Base-by-base conservation (phyloP, 2,888 invertebrate species). In the Chorisops tibialis region DNA sequence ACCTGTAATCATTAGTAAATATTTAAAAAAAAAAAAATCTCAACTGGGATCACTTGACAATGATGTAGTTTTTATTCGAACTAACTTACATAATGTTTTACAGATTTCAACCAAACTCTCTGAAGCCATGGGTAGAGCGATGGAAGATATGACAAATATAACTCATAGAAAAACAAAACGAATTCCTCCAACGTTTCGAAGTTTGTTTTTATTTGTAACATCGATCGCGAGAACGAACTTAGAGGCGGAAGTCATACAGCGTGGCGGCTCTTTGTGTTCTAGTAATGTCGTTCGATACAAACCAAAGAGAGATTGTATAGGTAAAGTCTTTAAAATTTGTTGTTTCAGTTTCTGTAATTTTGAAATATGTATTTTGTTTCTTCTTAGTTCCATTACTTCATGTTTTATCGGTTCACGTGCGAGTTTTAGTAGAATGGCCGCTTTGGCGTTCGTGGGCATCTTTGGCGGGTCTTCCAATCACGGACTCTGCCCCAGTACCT, bases 121-220 rank as follows among this genome's bases (percentile, higher is more conserved):
- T 1, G 90, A 93, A 74, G 93, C 94, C 54, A 91, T 96, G 85
- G 90, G 89, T 45, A 91, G 91, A 72, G 89, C 92, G 22, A 95
- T 96, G 93, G 93, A 94, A 73, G 93, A 94, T 78, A 91, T 96
- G 87, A 92, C 93, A 5, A 88, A 88, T 72, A 88, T 89, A 67
- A 93, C 95, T 4, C 88, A 89, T 73, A 83, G 89, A 65, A 91
- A 91, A 72, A 87, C 87, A 70, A 87, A 87, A 80, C 82, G 82
- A 56, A 81, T 85, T 59, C 81, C 84, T 3, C 83, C 85, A 68
- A 85, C 85, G 69, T 84, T 85, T 63, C 87, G 89, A 71, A 86
- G 86, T 72, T 83, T 95, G 66, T 89, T 94, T 75, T 84, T 94
- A 59, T 95, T 95, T 79, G 91, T 93, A 64, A 89, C 90, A 64